Base-by-base conservation (phyloP, 64 coral and sea anemone species). In the Anthopleura sola region DNA sequence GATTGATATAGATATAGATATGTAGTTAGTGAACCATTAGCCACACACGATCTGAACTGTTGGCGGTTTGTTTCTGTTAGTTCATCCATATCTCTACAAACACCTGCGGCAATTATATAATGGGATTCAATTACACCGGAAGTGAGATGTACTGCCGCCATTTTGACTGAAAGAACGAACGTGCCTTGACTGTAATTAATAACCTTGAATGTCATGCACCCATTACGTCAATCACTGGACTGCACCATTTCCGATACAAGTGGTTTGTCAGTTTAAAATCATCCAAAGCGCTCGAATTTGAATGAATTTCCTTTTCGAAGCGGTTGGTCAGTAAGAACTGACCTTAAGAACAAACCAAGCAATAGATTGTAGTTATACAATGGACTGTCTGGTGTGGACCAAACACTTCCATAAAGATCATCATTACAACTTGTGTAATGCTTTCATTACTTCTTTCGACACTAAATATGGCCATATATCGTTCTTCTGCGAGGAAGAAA, bases 111-210 rank as follows among this genome's bases (percentile, higher is more conserved):
- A 24, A 8, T n/a, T 31, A 53, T 15, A 38, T 19, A 48, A 78
- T 78, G 18, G 37, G 40, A 16, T 47, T 47, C 36, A 11, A 78
- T 78, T 78, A 47, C 36, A 48, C 76, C 76, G 76, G 76, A 79
- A 79, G 76, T 44, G 19, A 48, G 37, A 38, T 48, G 36, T 24
- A 79, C 37, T 23, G 32, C 75, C 33, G 75, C 13, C 75, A 15
- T 37, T 77, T 21, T 79, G 76, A 79, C 47, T 48, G 76, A 79
- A 44, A 34, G 28, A 71, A 71, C 5, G 76, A 79, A 79, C 76
- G 76, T 79, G 76, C 76, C 24, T 79, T 44, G 76, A 79, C 44
- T 79, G 18, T 23, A 38, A 79, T 79, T 79, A 79, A 79, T 48
- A 7, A 48, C 18, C 76, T 2, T 23, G 21, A 6, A 38, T 39